Evolutionary conservation across 1,140 invertebrate species (phyloP).

Genomic region (Popillia japonica): DNA sequence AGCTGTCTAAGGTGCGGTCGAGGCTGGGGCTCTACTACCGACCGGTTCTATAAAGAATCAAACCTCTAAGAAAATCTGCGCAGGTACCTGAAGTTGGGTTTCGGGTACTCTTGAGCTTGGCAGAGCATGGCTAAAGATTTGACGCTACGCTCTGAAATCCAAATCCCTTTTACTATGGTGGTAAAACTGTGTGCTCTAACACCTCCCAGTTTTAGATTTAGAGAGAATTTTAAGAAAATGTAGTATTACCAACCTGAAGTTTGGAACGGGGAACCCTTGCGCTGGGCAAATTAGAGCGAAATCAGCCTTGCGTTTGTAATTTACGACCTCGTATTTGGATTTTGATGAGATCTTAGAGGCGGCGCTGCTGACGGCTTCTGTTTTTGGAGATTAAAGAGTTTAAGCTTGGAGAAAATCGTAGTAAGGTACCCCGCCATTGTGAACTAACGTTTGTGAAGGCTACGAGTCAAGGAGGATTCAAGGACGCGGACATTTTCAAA

Average conservation of each 20-base stretch:
- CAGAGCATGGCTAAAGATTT: slow-evolving; percentile 68
- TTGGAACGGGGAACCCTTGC: slow-evolving; percentile 68
- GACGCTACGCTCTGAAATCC: slow-evolving; percentile 59
- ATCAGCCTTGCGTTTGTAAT: slow-evolving; percentile 54
- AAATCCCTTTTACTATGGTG: slow-evolving; percentile 64
- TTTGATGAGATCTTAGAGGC: slow-evolving; percentile 65
- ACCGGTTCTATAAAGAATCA: slow-evolving; percentile 75
- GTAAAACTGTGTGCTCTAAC: slow-evolving; percentile 65
- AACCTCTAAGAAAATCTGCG: no score
- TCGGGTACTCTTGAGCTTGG: slow-evolving; percentile 72
- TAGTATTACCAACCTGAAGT: slow-evolving; percentile 63
- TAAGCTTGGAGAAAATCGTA: neutral
- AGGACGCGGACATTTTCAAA: no score
- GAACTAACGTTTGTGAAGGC: slow-evolving; percentile 62
- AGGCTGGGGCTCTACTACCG: slow-evolving; percentile 72
- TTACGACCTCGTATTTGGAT: slow-evolving; percentile 57
- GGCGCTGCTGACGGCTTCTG: slow-evolving; percentile 68
- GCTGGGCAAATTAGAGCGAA: slow-evolving; percentile 67
- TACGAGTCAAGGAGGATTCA: slow-evolving; percentile 61
- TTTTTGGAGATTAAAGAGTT: neutral
- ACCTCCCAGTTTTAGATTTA: slow-evolving; percentile 69
- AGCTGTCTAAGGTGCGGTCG: slow-evolving; percentile 65
- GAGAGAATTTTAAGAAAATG: neutral
- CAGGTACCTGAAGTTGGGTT: slow-evolving; percentile 73
- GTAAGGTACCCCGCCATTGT: neutral